Percentiles rank a stretch among this genome's conserved stretches.
These are phyloP conservation scores for Proterorhinus semilunaris DNA, from an alignment of 2,113 vertebrate species.

Conservation along the genomic window DNA sequence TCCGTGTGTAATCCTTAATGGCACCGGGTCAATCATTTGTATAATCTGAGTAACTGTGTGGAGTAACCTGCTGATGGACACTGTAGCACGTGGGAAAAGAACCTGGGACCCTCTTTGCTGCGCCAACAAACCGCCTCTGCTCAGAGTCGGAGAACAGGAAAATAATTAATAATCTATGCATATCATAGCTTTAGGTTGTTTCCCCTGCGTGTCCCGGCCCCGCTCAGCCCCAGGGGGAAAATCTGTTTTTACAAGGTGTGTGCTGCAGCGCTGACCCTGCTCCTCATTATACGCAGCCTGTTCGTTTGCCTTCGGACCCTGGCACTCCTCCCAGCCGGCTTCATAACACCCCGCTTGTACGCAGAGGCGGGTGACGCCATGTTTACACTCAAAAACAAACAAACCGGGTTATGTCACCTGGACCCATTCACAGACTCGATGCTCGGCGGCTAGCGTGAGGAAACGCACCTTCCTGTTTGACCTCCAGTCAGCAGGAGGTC, in stretches of 20 bases:
- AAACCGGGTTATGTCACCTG: slow-evolving; percentile 1
- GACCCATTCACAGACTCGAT: background rate
- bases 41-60: too few species aligned
- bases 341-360: slow-evolving; percentile 1
- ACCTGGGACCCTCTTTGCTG: background rate
- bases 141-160: too few species aligned
- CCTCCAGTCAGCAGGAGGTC: slow-evolving; percentile 1
- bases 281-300: slow-evolving; percentile 1
- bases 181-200: background rate
- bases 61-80: too few species aligned
- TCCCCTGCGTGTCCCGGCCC: background rate
- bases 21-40: too few species aligned
- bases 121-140: too few species aligned
- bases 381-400: slow-evolving; percentile 3
- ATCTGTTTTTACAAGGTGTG: slow-evolving; percentile 1
- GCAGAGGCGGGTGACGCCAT: background rate
- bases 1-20: too few species aligned
- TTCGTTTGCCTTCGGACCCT: background rate
- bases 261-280: slow-evolving; percentile 3
- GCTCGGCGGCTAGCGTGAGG: background rate
- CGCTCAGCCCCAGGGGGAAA: background rate
- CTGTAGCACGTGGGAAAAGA: background rate
- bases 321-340: background rate
- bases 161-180: too few species aligned
- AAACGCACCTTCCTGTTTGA: slow-evolving; percentile 4